Conservation (phyloP, 1,140 invertebrate species). For the Chironomus striatipennis region DNA sequence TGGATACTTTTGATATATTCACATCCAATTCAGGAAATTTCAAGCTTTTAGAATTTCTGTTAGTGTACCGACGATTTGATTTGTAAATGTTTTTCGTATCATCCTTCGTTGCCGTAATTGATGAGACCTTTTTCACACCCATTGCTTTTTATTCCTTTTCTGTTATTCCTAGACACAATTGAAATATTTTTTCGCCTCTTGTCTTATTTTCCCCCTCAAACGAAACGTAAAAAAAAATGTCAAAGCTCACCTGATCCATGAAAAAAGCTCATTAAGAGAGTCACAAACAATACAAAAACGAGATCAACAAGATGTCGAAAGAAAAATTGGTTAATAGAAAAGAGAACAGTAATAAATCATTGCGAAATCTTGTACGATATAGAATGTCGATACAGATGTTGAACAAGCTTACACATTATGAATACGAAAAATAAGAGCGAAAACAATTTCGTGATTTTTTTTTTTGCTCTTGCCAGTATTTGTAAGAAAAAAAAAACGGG, state of each 20-base stretch:
- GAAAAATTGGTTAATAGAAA: constrained; percentile 5
- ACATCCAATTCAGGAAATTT: background rate
- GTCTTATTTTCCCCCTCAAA: no score
- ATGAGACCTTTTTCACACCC: background rate
- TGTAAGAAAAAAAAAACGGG: background rate
- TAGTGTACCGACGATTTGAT: background rate
- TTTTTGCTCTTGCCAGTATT: background rate
- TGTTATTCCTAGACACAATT: no score
- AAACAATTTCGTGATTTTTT: background rate
- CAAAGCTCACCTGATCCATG: background rate
- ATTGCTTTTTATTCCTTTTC: background rate
- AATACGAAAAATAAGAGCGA: background rate
- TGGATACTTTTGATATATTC: background rate
- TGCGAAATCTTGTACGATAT: background rate
- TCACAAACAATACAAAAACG: background rate
- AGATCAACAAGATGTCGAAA: background rate
- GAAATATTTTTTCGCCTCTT: no score
- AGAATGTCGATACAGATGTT: constrained; percentile 21
- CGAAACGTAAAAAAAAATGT: no score
- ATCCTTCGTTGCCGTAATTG: background rate
- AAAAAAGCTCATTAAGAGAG: background rate
- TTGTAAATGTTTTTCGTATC: background rate
- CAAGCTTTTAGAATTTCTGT: background rate
- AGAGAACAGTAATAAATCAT: background rate
- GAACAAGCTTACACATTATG: constrained; percentile 14